A percentile compares a stretch with the other conserved stretches of the same genome.
phyloP scores from a whole-genome alignment of 2,113 vertebrate species.

The Leptosomus discolor region DNA sequence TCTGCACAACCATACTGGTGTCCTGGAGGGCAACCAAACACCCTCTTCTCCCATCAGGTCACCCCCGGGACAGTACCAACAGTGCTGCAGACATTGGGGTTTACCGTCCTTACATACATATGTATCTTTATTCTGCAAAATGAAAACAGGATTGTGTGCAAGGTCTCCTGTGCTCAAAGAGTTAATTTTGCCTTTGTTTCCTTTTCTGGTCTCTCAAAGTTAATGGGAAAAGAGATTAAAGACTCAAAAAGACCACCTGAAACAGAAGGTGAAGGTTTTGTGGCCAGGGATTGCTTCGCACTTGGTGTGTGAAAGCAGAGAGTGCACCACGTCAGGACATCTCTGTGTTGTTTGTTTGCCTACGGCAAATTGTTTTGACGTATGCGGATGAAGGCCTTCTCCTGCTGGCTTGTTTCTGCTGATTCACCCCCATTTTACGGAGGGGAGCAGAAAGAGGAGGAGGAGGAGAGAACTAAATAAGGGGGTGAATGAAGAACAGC shows the following conservation, averaged over 20 bases:
- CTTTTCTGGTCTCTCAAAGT: neutral
- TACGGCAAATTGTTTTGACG: neutral
- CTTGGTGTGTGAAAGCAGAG: neutral
- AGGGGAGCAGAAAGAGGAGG: slow-evolving; percentile 1
- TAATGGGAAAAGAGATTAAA: neutral
- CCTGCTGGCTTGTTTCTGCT: slow-evolving; percentile 19
- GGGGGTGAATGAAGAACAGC: slow-evolving; percentile 28
- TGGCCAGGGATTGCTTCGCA: neutral
- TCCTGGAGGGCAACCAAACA: neutral
- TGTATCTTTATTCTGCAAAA: neutral
- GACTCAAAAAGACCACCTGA: neutral
- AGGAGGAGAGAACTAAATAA: neutral
- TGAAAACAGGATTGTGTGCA: neutral
- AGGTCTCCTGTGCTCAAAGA: neutral
- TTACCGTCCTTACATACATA: neutral
- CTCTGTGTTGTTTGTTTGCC: neutral
- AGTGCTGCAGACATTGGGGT: neutral
- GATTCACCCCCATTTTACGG: neutral
- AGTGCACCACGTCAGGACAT: neutral
- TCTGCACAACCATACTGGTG: neutral
- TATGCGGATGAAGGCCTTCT: neutral
- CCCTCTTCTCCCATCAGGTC: neutral
- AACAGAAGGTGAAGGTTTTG: neutral
- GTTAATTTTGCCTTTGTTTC: neutral
- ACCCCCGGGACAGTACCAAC: neutral